Evolutionary conservation across 2,888 invertebrate species (phyloP), one percentile per base, ranked within the genome.

Genomic region (Chrysolina haemoptera): DNA sequence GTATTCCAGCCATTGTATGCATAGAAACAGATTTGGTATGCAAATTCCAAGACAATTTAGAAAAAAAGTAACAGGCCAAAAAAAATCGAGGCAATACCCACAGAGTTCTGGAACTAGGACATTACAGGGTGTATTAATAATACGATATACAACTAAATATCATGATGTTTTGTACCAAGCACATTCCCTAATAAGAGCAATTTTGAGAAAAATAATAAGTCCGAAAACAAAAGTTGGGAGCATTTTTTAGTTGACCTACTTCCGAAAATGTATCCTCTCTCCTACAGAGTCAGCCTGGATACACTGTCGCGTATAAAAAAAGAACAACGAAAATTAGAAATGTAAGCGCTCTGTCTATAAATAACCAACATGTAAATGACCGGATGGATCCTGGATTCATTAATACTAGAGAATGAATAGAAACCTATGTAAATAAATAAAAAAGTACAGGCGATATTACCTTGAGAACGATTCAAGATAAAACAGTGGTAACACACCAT

Each of bases 241-340:
- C 27, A 27, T 27, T 27, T 27, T 46, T 46, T 46, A 8, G n/a
- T 14, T n/a, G 46, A 16, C 16, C 48, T 16, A 48, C 48, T 48
- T 10, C 16, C 16, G 0, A 48, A 48, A 48, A 48, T 8, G 35
- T 35, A 6, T 35, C 8, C 27, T 35, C 35, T 35, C 6, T 35
- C 4, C 35, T 35, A 35, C 3, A 0, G 35, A 35, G 8, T 27
- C 5, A 1, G 5, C 27, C 5, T 1, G 27, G 2, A 43, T 4
- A 43, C 8, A 12, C 2, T 14, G 43, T 1, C 27, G n/a, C n/a
- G n/a, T 8, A 6, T 14, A 11, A n/a, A n/a, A 59, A 59, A 27
- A 14, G 35, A 59, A 59, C 59, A 14, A 59, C 12, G 59, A 59
- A 22, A 59, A 59, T 59, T 59, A 59, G n/a, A 59, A 59, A 59